Percentiles rank a stretch among this genome's conserved stretches.
Evolutionary conservation across 1,140 invertebrate species (phyloP).

Genomic region (Monomorium pharaonis): DNA sequence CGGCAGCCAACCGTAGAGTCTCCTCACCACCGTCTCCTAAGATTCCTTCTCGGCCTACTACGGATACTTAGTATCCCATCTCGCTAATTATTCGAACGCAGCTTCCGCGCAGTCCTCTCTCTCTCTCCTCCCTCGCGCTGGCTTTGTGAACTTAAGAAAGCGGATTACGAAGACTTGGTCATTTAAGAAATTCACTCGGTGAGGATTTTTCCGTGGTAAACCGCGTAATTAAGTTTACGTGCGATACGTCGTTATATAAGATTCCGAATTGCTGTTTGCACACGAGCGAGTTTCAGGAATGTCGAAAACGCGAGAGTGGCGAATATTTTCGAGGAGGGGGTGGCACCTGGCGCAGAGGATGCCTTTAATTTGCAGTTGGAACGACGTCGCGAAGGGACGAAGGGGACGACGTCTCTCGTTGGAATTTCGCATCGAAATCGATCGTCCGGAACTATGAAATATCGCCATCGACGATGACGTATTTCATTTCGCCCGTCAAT

Average conservation of each 20-base stretch:
- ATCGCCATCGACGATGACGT: slow-evolving; percentile 68
- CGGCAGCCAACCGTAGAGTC: slow-evolving; percentile 54
- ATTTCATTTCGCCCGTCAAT: slow-evolving; percentile 69
- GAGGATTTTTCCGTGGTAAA: background rate
- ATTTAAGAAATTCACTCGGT: slow-evolving; percentile 67
- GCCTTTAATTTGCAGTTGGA: slow-evolving; percentile 67
- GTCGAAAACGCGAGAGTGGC: background rate
- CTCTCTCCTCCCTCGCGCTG: background rate
- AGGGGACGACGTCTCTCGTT: slow-evolving; percentile 35
- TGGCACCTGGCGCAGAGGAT: background rate
- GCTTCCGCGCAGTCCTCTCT: background rate
- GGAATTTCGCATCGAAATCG: slow-evolving; percentile 68
- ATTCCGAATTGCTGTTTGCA: slow-evolving; percentile 29
- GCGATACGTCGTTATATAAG: background rate
- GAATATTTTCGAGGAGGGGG: slow-evolving; percentile 24
- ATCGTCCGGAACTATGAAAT: slow-evolving; percentile 71
- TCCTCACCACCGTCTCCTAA: slow-evolving; percentile 51
- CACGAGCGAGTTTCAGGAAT: slow-evolving; percentile 19
- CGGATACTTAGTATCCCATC: slow-evolving; percentile 69
- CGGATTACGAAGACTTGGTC: slow-evolving; percentile 30
- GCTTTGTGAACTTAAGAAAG: slow-evolving; percentile 37
- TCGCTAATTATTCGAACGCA: slow-evolving; percentile 72
- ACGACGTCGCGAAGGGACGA: slow-evolving; percentile 5
- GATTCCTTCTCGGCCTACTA: slow-evolving; percentile 62
- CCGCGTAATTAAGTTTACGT: slow-evolving; percentile 42